Conservation (phyloP, 2,888 invertebrate genomes). For the Drosophila antonietae region DNA sequence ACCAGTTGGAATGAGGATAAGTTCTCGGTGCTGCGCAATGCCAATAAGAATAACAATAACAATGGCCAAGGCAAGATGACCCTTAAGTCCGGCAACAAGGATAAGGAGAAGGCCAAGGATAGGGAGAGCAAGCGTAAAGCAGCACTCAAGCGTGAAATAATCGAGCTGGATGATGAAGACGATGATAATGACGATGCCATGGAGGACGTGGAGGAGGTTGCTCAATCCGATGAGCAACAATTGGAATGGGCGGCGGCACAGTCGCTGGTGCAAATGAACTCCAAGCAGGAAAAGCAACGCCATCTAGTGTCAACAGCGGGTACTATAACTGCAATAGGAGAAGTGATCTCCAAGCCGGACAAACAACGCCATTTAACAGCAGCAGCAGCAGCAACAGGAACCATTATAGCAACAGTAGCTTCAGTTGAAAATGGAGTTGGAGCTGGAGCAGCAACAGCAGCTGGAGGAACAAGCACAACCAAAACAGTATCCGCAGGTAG, state of each 20-base stretch:
- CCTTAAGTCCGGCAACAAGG: constrained; percentile 55
- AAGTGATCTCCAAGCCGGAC: constrained; percentile 3
- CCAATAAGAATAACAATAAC: constrained; percentile 58
- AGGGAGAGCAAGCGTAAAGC: constrained; percentile 58
- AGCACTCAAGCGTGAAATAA: constrained; percentile 65
- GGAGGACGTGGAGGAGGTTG: constrained; percentile 2
- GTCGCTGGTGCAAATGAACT: constrained; percentile 84
- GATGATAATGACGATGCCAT: constrained; percentile 8
- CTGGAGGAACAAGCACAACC: constrained; percentile 24
- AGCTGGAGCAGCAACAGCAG: constrained; percentile 13
- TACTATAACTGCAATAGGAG: constrained; percentile 12
- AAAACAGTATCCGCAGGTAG: constrained; percentile 49
- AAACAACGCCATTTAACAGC: constrained; percentile 3
- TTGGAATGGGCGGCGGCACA: constrained; percentile 84
- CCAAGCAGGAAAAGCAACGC: constrained; percentile 80
- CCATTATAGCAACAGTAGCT: constrained; percentile 54
- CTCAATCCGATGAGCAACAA: constrained; percentile 57
- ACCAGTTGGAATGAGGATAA: constrained; percentile 53
- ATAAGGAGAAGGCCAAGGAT: constrained; percentile 48
- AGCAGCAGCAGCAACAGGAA: constrained; percentile 2
- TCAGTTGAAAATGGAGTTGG: constrained; percentile 17
- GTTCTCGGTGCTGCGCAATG: constrained; percentile 70
- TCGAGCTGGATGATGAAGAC: constrained; percentile 53
- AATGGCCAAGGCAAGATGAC: constrained; percentile 53
- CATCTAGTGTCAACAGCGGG: constrained; percentile 35